A percentile compares a stretch with the other conserved stretches of the same genome.
These are phyloP conservation scores for Meteorus sp. DNA, from an alignment of 1,140 invertebrate species.

Conservation along the genomic window DNA sequence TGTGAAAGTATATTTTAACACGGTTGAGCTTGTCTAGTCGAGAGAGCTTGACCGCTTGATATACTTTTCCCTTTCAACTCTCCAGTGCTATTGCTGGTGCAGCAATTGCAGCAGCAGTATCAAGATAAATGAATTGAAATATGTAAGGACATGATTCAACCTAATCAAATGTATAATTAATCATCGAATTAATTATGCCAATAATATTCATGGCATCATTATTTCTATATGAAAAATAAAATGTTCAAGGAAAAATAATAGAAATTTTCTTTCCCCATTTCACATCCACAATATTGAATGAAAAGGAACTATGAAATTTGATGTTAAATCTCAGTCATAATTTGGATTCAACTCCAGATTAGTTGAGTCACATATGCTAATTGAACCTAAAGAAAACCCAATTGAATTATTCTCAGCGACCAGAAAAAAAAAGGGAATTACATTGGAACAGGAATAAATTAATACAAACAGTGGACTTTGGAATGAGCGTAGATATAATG, in stretches of 20 bases:
- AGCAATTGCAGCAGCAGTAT: too few species aligned
- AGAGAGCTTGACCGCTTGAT: background rate
- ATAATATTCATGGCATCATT: background rate
- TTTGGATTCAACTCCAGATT: too few species aligned
- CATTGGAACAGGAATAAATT: background rate
- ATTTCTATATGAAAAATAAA: background rate
- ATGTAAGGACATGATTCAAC: background rate
- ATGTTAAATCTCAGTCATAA: too few species aligned
- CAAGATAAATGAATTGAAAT: too few species aligned
- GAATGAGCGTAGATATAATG: background rate
- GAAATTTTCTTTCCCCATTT: background rate
- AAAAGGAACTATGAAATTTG: too few species aligned
- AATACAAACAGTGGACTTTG: constrained; percentile 8
- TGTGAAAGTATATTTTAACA: constrained; percentile 7
- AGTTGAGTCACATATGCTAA: too few species aligned
- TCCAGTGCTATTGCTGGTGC: too few species aligned
- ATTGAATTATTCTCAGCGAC: background rate
- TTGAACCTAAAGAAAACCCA: background rate
- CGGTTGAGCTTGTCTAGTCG: background rate
- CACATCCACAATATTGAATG: too few species aligned
- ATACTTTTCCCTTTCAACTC: background rate
- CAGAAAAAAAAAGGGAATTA: background rate
- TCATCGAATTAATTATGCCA: background rate
- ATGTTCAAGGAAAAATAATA: background rate
- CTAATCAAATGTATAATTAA: background rate